Evolutionary conservation across 2,113 vertebrate genomes (phyloP), one percentile per base, ranked within the genome.

Genomic region (Channa maculata): DNA sequence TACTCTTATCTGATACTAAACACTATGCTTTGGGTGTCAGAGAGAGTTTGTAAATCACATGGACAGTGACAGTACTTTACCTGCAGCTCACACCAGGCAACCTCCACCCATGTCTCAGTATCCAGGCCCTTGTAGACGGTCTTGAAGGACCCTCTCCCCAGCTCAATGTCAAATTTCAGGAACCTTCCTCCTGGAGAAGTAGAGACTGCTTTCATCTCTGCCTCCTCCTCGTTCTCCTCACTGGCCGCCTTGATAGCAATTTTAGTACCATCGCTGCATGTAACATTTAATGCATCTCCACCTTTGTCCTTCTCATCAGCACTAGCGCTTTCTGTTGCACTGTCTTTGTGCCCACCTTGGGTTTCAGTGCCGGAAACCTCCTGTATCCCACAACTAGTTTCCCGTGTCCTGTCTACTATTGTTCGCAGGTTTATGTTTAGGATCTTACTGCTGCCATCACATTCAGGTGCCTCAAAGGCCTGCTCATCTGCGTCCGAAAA

Each of bases 31-130:
- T 4, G 54, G 46, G 36, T 41, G 11, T 63, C 34, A 55, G 10
- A 34, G 10, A 38, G 24, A 75, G 43, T 10, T 2, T 59, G 33
- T 15, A 37, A 59, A 66, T 60, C 0, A 65, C 33, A 41, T 58
- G 11, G 9, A 63, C 15, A 49, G 44, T 58, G 55, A 11, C 12
- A 34, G 11, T 75, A 14, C 10, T 59, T 95, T 95, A 98, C 97
- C 97, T 98, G 97, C 62, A 98, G 94, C 81, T 98, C 97, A 63
- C 97, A 98, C 97, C 97, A 98, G 5, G 97, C 97, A 3, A 98
- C 97, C 82, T 98, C 97, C 86, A 98, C 96, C 97, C 96, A 98
- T 24, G 97, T 98, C 78, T 98, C 97, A 0, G 96, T 97, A 82
- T 98, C 97, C 92, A 98, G 92, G 5, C 97, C 97, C 89, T 98